Evolutionary conservation across 2,888 invertebrate genomes (phyloP).

Genomic region (Cerastis leucographa): DNA sequence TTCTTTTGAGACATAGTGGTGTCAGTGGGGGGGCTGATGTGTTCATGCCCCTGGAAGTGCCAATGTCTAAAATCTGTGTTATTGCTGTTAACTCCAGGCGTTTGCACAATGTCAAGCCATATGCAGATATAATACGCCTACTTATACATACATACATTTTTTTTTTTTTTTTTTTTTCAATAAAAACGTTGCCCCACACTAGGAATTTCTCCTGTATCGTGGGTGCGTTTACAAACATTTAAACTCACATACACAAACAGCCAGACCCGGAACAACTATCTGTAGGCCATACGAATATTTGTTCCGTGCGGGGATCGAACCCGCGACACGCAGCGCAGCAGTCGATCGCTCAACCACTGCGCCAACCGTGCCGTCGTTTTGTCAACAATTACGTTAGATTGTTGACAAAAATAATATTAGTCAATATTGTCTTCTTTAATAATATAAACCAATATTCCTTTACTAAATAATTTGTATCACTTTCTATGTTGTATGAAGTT

Average conservation of each 20-base stretch:
- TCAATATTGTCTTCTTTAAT: neutral
- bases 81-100: neutral
- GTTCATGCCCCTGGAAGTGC: neutral
- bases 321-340: too few species aligned
- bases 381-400: neutral
- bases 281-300: too few species aligned
- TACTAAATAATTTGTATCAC: neutral
- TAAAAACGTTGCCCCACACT: too few species aligned
- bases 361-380: too few species aligned
- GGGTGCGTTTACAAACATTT: too few species aligned
- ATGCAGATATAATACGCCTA: neutral
- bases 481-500: constrained; percentile 5
- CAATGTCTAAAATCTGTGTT: neutral
- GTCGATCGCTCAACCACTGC: too few species aligned
- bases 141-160: too few species aligned
- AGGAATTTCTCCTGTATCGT: too few species aligned
- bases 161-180: too few species aligned
- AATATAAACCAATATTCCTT: neutral
- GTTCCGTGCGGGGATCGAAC: too few species aligned
- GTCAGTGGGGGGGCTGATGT: neutral
- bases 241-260: too few species aligned
- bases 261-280: too few species aligned
- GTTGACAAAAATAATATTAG: neutral
- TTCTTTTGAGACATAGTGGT: neutral
- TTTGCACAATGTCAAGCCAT: neutral